Evolutionary conservation across 2,888 invertebrate genomes (phyloP).

Genomic region (Antitype chi): DNA sequence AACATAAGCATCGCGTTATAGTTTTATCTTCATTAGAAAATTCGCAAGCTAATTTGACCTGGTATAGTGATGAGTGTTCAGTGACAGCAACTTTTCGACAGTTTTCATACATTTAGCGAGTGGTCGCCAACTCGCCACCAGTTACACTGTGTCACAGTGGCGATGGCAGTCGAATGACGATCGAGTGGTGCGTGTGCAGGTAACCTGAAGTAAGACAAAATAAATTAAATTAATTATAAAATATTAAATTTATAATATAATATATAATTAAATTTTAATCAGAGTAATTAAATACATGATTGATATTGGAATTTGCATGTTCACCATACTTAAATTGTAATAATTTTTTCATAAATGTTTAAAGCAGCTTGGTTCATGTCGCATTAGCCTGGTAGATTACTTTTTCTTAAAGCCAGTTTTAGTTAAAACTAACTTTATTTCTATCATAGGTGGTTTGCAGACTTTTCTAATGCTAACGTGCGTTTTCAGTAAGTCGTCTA

Average conservation of each 20-base stretch:
- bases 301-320: slow-evolving; percentile 54
- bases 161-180: background rate
- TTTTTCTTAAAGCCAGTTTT: background rate
- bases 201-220: slow-evolving; percentile 53
- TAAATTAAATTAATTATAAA: slow-evolving; percentile 67
- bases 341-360: background rate
- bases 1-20: background rate
- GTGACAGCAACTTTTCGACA: background rate
- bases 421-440: too few species aligned
- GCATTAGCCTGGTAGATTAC: background rate
- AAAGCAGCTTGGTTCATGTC: background rate
- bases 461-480: background rate
- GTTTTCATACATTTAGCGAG: background rate
- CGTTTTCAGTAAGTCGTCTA: background rate
- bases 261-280: too few species aligned
- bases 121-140: background rate
- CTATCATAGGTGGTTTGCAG: background rate
- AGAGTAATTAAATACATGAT: slow-evolving; percentile 66
- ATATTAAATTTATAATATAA: too few species aligned
- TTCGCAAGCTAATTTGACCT: background rate
- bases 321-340: background rate
- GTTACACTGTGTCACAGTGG: background rate
- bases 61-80: background rate
- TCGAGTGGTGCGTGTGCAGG: background rate
- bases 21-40: background rate